phyloP scores from a whole-genome alignment of 37 sponge, comb jelly and placozoan species.

The Oopsacas minuta region DNA sequence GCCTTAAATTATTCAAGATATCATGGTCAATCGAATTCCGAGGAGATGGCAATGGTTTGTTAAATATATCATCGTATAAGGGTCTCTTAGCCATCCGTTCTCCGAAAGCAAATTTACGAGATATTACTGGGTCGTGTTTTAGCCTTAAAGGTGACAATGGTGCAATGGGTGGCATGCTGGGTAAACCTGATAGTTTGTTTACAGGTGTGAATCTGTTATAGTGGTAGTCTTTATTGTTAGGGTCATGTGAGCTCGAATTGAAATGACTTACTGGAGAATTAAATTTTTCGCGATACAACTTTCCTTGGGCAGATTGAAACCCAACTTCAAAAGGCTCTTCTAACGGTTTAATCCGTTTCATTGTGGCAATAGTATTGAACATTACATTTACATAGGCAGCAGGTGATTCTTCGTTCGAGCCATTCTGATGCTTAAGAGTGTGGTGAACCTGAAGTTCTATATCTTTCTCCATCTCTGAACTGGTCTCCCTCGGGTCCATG shows the following conservation, averaged over 20 bases:
- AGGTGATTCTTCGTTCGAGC: background rate
- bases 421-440: background rate
- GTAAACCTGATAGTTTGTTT: background rate
- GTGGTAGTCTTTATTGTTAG: background rate
- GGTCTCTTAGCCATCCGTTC: background rate
- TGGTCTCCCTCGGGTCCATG: background rate
- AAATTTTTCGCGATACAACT: background rate
- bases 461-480: slow-evolving; percentile 2
- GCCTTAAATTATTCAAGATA: background rate
- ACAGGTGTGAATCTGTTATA: background rate
- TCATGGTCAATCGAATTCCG: background rate
- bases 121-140: background rate
- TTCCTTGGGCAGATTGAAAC: background rate
- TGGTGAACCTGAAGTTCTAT: slow-evolving; percentile 14
- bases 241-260: background rate
- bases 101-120: background rate
- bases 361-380: background rate
- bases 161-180: background rate
- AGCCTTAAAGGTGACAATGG: background rate
- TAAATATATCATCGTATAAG: background rate
- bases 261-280: background rate
- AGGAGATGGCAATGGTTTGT: background rate
- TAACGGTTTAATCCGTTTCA: background rate
- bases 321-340: background rate
- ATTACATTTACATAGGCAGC: background rate